A percentile compares a stretch with the other conserved stretches of the same genome.
phyloP scores from a whole-genome alignment of 2,113 vertebrate genomes.

The Pluvialis apricaria region DNA sequence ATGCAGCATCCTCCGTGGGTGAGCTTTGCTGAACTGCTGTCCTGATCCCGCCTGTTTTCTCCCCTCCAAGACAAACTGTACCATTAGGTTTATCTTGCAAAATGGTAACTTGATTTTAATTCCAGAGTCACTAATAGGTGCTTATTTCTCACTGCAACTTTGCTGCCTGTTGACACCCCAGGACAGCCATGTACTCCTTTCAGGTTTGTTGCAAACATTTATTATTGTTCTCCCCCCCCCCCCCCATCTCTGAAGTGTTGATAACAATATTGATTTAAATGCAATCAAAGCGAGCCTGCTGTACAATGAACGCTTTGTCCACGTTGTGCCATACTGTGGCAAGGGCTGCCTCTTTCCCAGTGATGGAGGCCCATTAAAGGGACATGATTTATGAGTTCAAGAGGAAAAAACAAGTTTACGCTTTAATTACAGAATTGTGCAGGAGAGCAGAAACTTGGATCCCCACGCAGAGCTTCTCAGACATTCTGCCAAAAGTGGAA shows the following conservation, averaged over 20 bases:
- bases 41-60: fast-evolving
- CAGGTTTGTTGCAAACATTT: background rate
- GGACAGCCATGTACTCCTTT: background rate
- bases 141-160: background rate
- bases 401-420: background rate
- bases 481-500: background rate
- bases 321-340: background rate
- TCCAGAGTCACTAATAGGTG: background rate
- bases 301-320: background rate
- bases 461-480: background rate
- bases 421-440: background rate
- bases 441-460: background rate
- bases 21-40: background rate
- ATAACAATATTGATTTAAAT: slow-evolving; percentile 15
- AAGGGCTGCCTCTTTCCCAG: background rate
- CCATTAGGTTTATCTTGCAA: background rate
- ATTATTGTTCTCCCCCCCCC: background rate
- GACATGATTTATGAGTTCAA: background rate
- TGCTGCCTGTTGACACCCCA: background rate
- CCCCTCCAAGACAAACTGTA: background rate
- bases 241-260: background rate
- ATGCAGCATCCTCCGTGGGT: fast-evolving
- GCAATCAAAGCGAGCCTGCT: background rate
- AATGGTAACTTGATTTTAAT: background rate
- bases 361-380: background rate